Conservation (phyloP, 2,113 vertebrate genomes). For the Psittacus erithacus region DNA sequence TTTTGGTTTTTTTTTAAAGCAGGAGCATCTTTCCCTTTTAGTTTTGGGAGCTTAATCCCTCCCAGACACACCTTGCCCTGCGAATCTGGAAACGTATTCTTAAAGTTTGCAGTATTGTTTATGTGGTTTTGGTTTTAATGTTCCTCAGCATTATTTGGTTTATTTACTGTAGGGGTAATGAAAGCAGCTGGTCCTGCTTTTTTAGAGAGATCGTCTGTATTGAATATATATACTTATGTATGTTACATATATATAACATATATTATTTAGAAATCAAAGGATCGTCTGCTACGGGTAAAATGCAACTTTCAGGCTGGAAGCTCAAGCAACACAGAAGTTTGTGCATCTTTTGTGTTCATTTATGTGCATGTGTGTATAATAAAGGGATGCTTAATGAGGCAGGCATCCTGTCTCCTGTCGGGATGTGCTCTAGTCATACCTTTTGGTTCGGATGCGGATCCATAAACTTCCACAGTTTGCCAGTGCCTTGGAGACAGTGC, state of each 20-base stretch:
- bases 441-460: accelerated
- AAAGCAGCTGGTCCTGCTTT: not conserved
- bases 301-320: not conserved
- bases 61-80: not conserved
- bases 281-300: not conserved
- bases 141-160: not conserved
- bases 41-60: not conserved
- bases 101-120: not conserved
- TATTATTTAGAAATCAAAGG: not conserved
- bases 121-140: not conserved
- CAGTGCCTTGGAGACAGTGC: not conserved
- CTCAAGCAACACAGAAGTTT: not conserved
- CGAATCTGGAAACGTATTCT: not conserved
- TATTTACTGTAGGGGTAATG: not conserved
- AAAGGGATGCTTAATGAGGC: not conserved
- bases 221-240: not conserved
- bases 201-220: not conserved
- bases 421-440: not conserved
- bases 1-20: not conserved
- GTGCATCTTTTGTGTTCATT: not conserved
- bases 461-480: not conserved
- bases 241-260: not conserved
- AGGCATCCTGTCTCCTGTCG: accelerated
- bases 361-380: not conserved
- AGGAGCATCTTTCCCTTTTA: not conserved